Evolutionary conservation across 2,113 vertebrate species (phyloP).

Genomic region (Calypte anna): DNA sequence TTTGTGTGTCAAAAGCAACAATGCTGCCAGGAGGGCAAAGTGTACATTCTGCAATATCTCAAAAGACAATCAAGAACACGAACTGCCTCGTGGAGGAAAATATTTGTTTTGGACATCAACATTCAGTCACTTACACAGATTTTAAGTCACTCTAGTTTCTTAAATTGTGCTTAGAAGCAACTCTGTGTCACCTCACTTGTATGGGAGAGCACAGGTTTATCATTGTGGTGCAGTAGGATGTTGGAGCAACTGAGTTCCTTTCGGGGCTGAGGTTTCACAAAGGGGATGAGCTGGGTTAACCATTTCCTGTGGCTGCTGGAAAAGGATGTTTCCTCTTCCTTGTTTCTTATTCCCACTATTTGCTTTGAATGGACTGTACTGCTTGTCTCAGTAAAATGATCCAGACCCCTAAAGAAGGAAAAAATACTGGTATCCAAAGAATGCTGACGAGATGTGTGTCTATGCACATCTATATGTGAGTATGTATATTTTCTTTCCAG

Average conservation of each 20-base stretch:
- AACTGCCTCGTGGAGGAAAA: background rate
- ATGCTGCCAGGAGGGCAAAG: background rate
- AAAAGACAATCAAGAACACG: background rate
- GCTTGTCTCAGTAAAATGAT: background rate
- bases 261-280: constrained; percentile 22
- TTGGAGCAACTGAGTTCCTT: background rate
- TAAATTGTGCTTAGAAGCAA: background rate
- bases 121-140: background rate
- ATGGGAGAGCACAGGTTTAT: background rate
- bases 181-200: background rate
- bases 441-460: too few species aligned
- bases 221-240: background rate
- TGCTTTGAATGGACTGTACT: background rate
- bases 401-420: background rate
- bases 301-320: constrained; percentile 11
- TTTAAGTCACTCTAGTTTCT: background rate
- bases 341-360: background rate
- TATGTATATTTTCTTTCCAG: background rate
- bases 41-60: background rate
- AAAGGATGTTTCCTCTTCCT: constrained; percentile 39
- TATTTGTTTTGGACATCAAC: background rate
- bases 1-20: background rate
- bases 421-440: background rate
- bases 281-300: constrained; percentile 19
- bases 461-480: fast-evolving